Conservation (phyloP, 2,888 invertebrate species). For the Iselma pallidipennis region DNA sequence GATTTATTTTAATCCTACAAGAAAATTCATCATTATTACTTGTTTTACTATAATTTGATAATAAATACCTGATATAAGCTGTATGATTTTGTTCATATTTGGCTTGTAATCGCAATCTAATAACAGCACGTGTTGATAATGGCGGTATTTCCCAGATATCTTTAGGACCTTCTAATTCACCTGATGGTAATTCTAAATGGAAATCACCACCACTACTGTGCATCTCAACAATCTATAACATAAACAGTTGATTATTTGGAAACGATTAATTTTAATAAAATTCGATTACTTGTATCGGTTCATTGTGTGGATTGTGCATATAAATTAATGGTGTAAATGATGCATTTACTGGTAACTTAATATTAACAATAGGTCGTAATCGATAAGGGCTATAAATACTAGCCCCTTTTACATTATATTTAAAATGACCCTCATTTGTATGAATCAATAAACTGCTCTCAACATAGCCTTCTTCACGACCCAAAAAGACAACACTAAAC, state of each 20-base stretch:
- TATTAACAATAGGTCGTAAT: slow-evolving; percentile 86
- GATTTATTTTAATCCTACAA: slow-evolving; percentile 70
- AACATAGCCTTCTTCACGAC: slow-evolving; percentile 85
- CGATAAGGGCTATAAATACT: slow-evolving; percentile 91
- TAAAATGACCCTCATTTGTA: slow-evolving; percentile 90
- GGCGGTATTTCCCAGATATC: slow-evolving; percentile 91
- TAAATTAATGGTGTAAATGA: slow-evolving; percentile 86
- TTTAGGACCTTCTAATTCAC: slow-evolving; percentile 77
- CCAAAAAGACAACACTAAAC: slow-evolving; percentile 95
- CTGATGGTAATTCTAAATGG: slow-evolving; percentile 82
- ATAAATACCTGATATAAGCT: slow-evolving; percentile 72
- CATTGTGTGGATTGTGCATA: slow-evolving; percentile 92
- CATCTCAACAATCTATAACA: slow-evolving; percentile 71
- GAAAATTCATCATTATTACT: too few relatives aligned
- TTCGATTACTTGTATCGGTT: slow-evolving; percentile 76
- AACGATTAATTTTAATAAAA: slow-evolving; percentile 8
- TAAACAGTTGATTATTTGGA: background rate
- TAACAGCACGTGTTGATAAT: slow-evolving; percentile 83
- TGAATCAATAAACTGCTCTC: slow-evolving; percentile 90
- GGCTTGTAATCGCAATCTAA: slow-evolving; percentile 81
- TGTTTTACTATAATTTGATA: background rate
- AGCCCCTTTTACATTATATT: slow-evolving; percentile 82
- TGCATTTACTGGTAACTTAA: slow-evolving; percentile 90
- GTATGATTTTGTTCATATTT: slow-evolving; percentile 80
- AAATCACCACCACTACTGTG: slow-evolving; percentile 90